Evolutionary conservation across 2,888 invertebrate genomes (phyloP).

Genomic region (Allophyes oxyacanthae): DNA sequence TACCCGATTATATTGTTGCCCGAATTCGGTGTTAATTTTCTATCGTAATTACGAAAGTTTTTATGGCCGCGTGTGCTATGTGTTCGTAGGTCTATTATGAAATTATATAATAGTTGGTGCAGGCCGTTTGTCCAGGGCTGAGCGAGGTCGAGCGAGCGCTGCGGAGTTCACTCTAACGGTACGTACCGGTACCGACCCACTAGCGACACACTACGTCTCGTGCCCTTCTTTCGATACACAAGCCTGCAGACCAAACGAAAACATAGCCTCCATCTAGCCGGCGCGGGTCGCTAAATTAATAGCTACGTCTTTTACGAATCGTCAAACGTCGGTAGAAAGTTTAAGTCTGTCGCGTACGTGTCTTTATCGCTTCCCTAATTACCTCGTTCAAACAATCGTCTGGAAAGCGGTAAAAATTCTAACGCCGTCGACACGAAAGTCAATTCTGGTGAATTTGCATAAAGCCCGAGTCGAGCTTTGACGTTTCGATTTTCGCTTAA

Average conservation of each 20-base stretch:
- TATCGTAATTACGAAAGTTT: conserved; percentile 68
- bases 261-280: conserved; percentile 23
- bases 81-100: conserved; percentile 60
- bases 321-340: conserved; percentile 55
- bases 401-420: conserved; percentile 78
- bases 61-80: conserved; percentile 63
- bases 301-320: conserved; percentile 42
- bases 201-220: conserved; percentile 53
- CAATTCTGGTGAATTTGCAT: conserved; percentile 86
- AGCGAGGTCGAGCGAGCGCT: conserved; percentile 57
- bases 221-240: conserved; percentile 59
- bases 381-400: conserved; percentile 82
- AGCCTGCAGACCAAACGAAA: conserved; percentile 22
- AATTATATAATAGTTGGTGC: conserved; percentile 59
- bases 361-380: conserved; percentile 76
- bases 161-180: conserved; percentile 73
- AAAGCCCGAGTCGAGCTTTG: conserved; percentile 83
- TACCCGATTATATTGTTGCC: conserved; percentile 65
- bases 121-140: conserved; percentile 49
- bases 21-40: conserved; percentile 69
- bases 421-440: conserved; percentile 80
- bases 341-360: conserved; percentile 59
- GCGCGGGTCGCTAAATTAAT: conserved; percentile 39
- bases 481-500: conserved; percentile 88
- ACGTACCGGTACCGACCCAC: conserved; percentile 70